These are phyloP conservation scores for Lochmaea crataegi DNA, from an alignment of 2,888 invertebrate genomes.

Conservation along the genomic window DNA sequence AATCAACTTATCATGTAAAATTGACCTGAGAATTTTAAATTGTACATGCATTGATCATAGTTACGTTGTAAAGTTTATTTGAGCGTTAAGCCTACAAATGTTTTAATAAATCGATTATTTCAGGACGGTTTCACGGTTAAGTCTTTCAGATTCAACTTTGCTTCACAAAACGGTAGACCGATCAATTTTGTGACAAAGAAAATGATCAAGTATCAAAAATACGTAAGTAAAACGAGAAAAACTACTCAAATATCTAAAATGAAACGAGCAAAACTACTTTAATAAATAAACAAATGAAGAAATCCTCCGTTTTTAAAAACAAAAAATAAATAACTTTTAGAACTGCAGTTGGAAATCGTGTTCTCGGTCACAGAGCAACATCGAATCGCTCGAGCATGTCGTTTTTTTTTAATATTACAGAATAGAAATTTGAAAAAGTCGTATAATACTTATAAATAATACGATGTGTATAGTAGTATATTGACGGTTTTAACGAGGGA, in stretches of 20 bases:
- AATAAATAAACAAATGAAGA: conserved; percentile 46
- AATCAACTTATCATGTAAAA: neutral
- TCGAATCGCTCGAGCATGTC: neutral
- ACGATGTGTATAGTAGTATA: conserved; percentile 54
- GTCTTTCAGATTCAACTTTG: conserved; percentile 13
- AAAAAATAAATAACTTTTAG: conserved; percentile 42
- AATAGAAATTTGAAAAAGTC: conserved; percentile 50
- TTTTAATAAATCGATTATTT: no score
- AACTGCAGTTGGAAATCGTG: conserved; percentile 24
- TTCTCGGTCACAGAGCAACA: conserved; percentile 26
- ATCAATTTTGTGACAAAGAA: conserved; percentile 31
- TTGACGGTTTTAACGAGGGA: neutral
- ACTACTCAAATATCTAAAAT: conserved; percentile 35
- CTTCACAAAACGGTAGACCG: neutral
- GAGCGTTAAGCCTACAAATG: neutral
- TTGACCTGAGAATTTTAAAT: neutral
- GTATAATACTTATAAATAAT: conserved; percentile 58
- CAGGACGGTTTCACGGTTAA: neutral
- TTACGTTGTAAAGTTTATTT: neutral
- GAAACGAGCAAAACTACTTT: conserved; percentile 32
- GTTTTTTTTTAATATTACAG: conserved; percentile 38
- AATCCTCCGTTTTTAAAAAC: conserved; percentile 29
- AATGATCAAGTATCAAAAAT: conserved; percentile 19
- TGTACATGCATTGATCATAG: neutral
- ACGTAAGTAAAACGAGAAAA: conserved; percentile 20